These are phyloP conservation scores for Scophthalmus maximus DNA, from an alignment of 2,113 vertebrate genomes.

Conservation along the genomic window DNA sequence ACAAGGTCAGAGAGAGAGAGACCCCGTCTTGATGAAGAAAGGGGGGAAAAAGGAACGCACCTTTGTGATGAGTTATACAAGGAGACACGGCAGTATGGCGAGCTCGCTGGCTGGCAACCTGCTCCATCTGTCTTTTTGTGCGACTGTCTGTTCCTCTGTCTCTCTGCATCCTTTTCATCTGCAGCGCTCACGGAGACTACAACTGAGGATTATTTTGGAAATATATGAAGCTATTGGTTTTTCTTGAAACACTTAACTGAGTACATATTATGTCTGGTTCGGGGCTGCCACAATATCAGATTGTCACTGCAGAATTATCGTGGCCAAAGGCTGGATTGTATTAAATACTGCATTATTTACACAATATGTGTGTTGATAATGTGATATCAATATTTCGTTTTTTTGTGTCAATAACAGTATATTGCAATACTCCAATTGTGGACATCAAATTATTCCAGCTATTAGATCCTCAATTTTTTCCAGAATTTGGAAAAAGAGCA, in stretches of 20 bases:
- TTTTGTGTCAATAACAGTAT: too few relatives aligned
- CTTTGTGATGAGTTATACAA: constrained; percentile 54
- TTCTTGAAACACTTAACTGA: neutral
- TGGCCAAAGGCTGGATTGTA: too few relatives aligned
- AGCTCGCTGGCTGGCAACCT: constrained; percentile 54
- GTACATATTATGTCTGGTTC: neutral
- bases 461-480: too few relatives aligned
- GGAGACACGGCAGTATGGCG: constrained; percentile 59
- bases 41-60: constrained; percentile 12
- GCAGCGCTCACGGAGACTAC: neutral
- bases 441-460: too few relatives aligned
- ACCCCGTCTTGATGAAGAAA: constrained; percentile 17
- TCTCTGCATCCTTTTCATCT: constrained; percentile 54
- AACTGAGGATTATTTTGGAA: neutral
- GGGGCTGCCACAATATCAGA: neutral
- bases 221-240: neutral
- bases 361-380: too few relatives aligned
- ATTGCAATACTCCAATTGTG: too few relatives aligned
- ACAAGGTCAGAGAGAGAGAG: constrained; percentile 33
- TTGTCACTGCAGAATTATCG: neutral
- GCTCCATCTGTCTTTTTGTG: constrained; percentile 61
- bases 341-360: too few relatives aligned
- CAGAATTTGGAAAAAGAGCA: neutral
- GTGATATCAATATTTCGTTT: too few relatives aligned
- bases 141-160: constrained; percentile 32